Conservation (phyloP, 2,888 invertebrate genomes). For the Oscheius sp. region DNA sequence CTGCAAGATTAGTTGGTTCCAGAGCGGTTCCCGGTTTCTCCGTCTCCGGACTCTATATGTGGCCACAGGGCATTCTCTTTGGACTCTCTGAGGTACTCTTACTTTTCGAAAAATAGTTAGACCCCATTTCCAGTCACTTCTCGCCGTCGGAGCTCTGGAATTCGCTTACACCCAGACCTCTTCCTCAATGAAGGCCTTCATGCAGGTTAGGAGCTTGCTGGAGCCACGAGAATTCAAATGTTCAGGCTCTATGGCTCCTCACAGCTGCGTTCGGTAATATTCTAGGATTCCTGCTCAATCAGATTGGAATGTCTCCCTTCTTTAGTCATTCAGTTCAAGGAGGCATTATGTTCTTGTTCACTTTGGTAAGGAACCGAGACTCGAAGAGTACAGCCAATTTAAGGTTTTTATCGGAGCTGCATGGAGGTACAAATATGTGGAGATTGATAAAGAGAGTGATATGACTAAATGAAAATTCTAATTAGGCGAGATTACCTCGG, state of each 20-base stretch:
- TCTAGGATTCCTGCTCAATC: conserved; percentile 14
- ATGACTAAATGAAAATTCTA: no score
- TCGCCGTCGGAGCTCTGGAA: conserved; percentile 21
- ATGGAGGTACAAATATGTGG: conserved; percentile 6
- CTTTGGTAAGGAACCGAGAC: background rate
- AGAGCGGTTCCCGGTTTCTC: background rate
- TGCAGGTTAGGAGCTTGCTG: background rate
- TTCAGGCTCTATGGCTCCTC: conserved; percentile 8
- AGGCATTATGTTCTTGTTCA: conserved; percentile 7
- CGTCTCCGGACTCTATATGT: conserved; percentile 9
- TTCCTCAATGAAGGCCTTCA: conserved; percentile 9
- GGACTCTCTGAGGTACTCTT: conserved; percentile 3
- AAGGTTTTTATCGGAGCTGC: conserved; percentile 7
- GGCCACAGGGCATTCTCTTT: background rate
- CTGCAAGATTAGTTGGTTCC: background rate
- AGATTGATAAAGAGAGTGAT: conserved; percentile 1
- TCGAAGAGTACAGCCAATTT: background rate
- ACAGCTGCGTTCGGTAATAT: conserved; percentile 10
- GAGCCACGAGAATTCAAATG: background rate
- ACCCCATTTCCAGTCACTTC: conserved; percentile 5
- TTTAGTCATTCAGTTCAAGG: background rate
- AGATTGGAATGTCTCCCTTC: background rate
- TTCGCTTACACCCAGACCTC: conserved; percentile 25
- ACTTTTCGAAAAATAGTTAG: background rate
- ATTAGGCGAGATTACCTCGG: no score